phyloP scores from a whole-genome alignment of 2,113 vertebrate species.

The Lepus europaeus region DNA sequence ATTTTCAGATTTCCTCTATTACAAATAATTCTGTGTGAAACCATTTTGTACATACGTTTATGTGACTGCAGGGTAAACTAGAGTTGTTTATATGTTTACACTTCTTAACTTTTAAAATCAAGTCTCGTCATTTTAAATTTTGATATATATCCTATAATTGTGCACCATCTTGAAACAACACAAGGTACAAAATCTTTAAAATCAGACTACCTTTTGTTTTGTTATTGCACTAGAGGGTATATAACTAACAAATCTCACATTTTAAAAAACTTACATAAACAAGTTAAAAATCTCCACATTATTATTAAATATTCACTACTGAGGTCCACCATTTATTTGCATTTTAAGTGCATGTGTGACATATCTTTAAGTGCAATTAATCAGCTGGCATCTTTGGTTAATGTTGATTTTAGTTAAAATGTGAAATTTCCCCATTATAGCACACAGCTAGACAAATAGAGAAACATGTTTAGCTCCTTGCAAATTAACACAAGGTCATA shows the following conservation, averaged over 20 bases:
- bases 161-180: neutral
- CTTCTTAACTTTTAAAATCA: conserved; percentile 23
- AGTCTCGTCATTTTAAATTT: conserved; percentile 51
- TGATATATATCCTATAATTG: conserved; percentile 7
- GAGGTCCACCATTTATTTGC: conserved; percentile 67
- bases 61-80: neutral
- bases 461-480: conserved; percentile 75
- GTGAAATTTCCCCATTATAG: conserved; percentile 72
- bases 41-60: neutral
- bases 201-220: conserved; percentile 19
- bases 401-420: conserved; percentile 78
- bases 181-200: conserved; percentile 42
- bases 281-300: conserved; percentile 42
- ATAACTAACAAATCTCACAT: conserved; percentile 44
- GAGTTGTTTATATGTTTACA: conserved; percentile 21
- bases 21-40: conserved; percentile 24
- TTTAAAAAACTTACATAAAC: conserved; percentile 65
- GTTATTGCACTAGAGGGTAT: neutral
- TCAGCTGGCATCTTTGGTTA: conserved; percentile 74
- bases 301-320: conserved; percentile 63
- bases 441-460: conserved; percentile 71
- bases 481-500: conserved; percentile 80
- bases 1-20: conserved; percentile 12
- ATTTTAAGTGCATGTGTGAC: conserved; percentile 70
- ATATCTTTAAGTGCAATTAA: conserved; percentile 73